Base-by-base conservation (phyloP, 2,888 invertebrate genomes). In the Cremastobaeus sp. region DNA sequence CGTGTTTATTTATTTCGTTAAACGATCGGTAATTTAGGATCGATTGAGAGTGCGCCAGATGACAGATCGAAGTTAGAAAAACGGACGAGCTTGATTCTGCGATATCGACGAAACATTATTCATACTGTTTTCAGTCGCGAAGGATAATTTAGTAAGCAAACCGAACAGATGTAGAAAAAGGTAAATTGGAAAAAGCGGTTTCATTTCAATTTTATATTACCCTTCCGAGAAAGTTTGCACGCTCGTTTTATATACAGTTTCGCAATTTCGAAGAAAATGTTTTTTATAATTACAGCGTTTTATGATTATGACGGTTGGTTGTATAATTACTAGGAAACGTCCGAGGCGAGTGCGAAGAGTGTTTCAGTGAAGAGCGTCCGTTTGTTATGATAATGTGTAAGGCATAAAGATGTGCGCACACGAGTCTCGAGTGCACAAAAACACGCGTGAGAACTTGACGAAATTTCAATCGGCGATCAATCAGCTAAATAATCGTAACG, bases 251-350 rank as follows among this genome's bases (percentile, higher is more conserved):
- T 34, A n/a, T 8, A 32, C 57, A 25, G 30, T 59, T 68, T 68
- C 43, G 68, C 28, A 59, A 68, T 59, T 57, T 68, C 68, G 11
- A 57, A 59, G 68, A 59, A 57, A 57, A 48, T 12, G 15, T 45
- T 48, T 57, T 34, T 41, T 47, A 12, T 43, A 50, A 57, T 48
- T 55, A 41, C 32, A 37, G 41, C 18, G 28, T 45, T 47, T 57
- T 28, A 25, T 43, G 34, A 59, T 57, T 59, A 50, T 43, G 25
- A 41, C n/a, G 8, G 25, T 12, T 32, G 2, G 30, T 37, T 45
- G 55, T 48, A 48, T 57, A 66, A 66, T 59, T 68, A 57, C 47
- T n/a, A 25, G 34, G 55, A 57, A 57, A 34, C 5, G 3, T 20
- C 34, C 3, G 14, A 15, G n/a, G 25, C 11, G 14, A 39, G 35